Base-by-base conservation (phyloP, 2,888 invertebrate genomes). In the Stramonita haemastoma region DNA sequence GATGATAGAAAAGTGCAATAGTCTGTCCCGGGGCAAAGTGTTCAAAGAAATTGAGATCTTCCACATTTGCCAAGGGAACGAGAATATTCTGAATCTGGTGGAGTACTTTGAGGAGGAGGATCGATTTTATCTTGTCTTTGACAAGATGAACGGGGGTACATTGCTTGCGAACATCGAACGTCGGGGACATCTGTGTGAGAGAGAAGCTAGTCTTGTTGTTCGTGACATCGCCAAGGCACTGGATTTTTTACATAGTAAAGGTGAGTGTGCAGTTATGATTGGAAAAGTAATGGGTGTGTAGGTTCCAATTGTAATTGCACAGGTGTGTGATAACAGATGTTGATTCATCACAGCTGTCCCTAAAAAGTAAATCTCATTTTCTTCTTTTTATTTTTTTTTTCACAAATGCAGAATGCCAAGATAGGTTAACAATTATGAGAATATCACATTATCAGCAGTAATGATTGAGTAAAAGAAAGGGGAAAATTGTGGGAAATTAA, bases 21-120 rank as follows among this genome's bases (percentile, higher is more conserved):
- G 98, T 92, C 98, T 99, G 97, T 98, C 98, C 95, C 97, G 99
- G 94, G 98, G 98, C 95, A 97, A 99, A 95, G 98, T 99, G 94
- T 98, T 99, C 97, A 98, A 99, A 94, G 99, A 99, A 96, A 99
- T 99, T 95, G 99, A 99, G 97, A 99, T 99, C 93, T 99, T 99
- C 97, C 98, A 99, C 97, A 98, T 99, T 96, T 99, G 99, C 97
- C 98, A 98, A 96, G 98, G 98, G 94, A 99, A 99, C 97, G 98
- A 98, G 91, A 98, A 99, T 96, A 99, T 99, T 96, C 98, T 99
- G 96, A 99, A 99, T 97, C 97, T 99, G 96, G 98, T 98, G 95
- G 99, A 99, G 93, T 95, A 95, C 92, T 96, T 99, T 96, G 99
- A 99, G 97, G 99, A 99, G 97, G 98, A 98, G 95, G 98, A 96